Percentiles rank a stretch among this genome's conserved stretches.
These are phyloP conservation scores for Dasysyrphus tricinctus DNA, from an alignment of 2,888 invertebrate species.

Conservation along the genomic window DNA sequence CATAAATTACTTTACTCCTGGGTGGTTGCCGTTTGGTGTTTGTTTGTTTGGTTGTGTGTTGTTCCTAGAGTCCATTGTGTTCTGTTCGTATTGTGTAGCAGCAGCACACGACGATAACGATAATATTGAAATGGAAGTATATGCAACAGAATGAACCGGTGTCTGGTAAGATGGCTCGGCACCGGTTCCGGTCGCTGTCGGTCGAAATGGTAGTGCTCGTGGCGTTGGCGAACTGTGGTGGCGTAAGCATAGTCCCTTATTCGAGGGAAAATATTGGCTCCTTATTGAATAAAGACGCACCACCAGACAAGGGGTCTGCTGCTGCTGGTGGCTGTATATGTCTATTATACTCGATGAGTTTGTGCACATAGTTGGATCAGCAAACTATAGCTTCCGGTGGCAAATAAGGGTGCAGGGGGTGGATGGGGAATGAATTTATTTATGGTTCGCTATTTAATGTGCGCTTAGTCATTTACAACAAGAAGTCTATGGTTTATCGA, in stretches of 20 bases:
- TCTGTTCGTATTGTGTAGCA: conserved; percentile 8
- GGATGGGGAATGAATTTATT: conserved; percentile 9
- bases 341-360: background rate
- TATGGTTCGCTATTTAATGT: conserved; percentile 27
- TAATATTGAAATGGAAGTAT: background rate
- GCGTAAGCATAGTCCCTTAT: background rate
- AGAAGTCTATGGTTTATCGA: conserved; percentile 34
- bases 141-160: background rate
- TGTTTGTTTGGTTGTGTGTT: conserved; percentile 4
- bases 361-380: conserved; percentile 19
- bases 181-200: background rate
- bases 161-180: conserved; percentile 7
- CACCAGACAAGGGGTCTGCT: conserved; percentile 19
- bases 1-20: conserved; percentile 55
- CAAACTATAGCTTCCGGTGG: conserved; percentile 28
- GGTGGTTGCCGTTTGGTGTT: background rate
- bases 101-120: background rate
- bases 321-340: background rate
- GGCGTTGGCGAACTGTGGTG: background rate
- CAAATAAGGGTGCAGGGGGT: background rate
- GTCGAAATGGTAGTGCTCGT: background rate
- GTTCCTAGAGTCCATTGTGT: background rate
- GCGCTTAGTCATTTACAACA: conserved; percentile 39
- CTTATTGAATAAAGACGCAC: conserved; percentile 26
- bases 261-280: conserved; percentile 23